Conservation (phyloP, 2,888 invertebrate species). For the Ligdia adustata region DNA sequence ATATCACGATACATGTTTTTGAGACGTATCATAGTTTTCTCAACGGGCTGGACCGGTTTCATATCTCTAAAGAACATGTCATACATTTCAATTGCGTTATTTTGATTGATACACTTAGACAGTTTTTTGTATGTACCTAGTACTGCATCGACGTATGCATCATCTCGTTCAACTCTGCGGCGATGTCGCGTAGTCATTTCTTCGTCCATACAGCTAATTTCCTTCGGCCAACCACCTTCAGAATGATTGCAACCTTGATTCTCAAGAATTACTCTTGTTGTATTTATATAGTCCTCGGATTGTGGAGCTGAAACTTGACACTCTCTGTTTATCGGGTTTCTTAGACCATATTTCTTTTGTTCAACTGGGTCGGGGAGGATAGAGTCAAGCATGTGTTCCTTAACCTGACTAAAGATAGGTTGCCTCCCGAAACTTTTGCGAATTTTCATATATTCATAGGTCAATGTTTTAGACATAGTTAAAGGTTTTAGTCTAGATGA, state of each 20-base stretch:
- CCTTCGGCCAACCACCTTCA: slow-evolving; percentile 94
- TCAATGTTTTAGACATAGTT: no score
- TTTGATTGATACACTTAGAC: slow-evolving; percentile 87
- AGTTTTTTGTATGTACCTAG: slow-evolving; percentile 76
- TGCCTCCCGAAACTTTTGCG: slow-evolving; percentile 72
- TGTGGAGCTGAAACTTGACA: slow-evolving; percentile 59
- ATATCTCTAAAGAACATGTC: slow-evolving; percentile 87
- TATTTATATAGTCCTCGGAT: slow-evolving; percentile 80
- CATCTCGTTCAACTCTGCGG: slow-evolving; percentile 91
- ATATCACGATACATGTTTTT: slow-evolving; percentile 86
- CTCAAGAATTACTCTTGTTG: slow-evolving; percentile 76
- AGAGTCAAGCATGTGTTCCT: slow-evolving; percentile 54
- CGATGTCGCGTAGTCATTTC: slow-evolving; percentile 88
- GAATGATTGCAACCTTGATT: slow-evolving; percentile 85
- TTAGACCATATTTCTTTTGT: slow-evolving; percentile 61
- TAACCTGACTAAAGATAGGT: slow-evolving; percentile 64
- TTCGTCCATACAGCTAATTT: slow-evolving; percentile 84
- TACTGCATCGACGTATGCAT: slow-evolving; percentile 86
- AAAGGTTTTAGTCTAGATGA: no score
- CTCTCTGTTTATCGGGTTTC: slow-evolving; percentile 72
- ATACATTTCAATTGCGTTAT: slow-evolving; percentile 90
- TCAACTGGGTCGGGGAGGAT: slow-evolving; percentile 54
- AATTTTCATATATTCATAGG: slow-evolving; percentile 61
- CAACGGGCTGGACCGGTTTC: slow-evolving; percentile 66
- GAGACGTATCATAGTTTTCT: slow-evolving; percentile 77